Percentiles rank a stretch among this genome's conserved stretches.
Conservation (phyloP, 2,113 vertebrate genomes). For the Albula goreensis region DNA sequence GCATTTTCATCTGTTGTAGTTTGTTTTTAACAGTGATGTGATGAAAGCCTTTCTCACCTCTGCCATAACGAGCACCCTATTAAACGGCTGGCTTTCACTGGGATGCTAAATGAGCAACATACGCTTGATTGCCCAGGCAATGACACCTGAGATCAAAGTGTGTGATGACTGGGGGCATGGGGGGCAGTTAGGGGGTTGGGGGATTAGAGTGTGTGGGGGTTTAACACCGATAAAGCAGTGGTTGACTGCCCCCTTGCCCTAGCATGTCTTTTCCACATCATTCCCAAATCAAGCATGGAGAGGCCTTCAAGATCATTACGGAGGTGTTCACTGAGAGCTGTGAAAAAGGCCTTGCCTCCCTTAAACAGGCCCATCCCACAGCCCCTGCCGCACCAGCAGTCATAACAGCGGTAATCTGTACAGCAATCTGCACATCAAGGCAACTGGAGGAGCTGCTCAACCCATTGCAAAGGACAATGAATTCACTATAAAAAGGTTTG, state of each 20-base stretch:
- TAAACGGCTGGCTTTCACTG: slow-evolving; percentile 26
- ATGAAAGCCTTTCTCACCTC: slow-evolving; percentile 30
- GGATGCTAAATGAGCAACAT: slow-evolving; percentile 49
- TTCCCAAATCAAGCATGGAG: neutral
- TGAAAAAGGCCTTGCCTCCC: neutral
- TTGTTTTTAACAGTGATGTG: slow-evolving; percentile 9
- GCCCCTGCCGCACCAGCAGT: neutral
- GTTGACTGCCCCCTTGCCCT: slow-evolving; percentile 1
- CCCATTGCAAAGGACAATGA: no score
- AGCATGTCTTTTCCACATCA: neutral
- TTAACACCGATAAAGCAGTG: slow-evolving; percentile 14
- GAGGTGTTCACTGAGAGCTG: neutral
- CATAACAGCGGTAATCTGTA: neutral
- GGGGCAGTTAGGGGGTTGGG: neutral
- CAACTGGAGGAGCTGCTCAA: neutral
- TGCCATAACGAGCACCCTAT: slow-evolving; percentile 31
- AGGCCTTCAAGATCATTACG: neutral
- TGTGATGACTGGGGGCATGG: slow-evolving; percentile 18
- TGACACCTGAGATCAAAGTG: slow-evolving; percentile 59
- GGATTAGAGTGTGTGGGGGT: neutral
- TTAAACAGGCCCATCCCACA: neutral
- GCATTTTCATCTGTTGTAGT: neutral
- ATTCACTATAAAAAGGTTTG: neutral
- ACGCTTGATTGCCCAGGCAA: slow-evolving; percentile 46
- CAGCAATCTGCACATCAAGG: neutral